Base-by-base conservation (phyloP, 2,888 invertebrate species). In the Drosophila mulleri region DNA sequence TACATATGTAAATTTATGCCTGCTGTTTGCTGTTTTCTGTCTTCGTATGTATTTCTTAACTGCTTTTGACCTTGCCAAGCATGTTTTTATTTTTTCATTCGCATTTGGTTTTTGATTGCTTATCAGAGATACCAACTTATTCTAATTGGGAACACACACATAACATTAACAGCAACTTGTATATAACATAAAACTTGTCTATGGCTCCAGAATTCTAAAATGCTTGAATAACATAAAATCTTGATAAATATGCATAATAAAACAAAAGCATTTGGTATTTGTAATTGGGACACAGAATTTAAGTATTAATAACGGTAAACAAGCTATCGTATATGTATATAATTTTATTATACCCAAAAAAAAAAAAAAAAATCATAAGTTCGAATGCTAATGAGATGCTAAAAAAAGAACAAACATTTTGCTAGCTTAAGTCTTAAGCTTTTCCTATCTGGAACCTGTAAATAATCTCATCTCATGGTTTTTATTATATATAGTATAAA, bases 351-450 rank as follows among this genome's bases (percentile, higher is more conserved):
- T 67, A 37, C 61, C 67, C 58, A 66, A 67, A 67, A 54, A 57
- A 66, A 8, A 41, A 37, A 6, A 11, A 32, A 29, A 50, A 26
- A 50, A 26, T 37, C 52, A 73, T 75, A 75, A 68, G 64, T 74
- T 72, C 75, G 87, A 87, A 88, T 89, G 88, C 89, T 88, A 89
- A 88, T 88, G 88, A 88, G 88, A 81, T 80, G 83, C 82, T 73
- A 72, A 57, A 61, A 61, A 54, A 26, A 26, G 18, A 41, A 59
- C 8, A 29, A 29, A 29, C 39, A 69, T 35, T 57, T 44, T 42
- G 42, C 61, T 72, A 69, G 72, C 72, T 72, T 65, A 65, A 67
- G 54, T 64, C 37, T 12, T 66, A 71, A 70, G 67, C 66, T 72
- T 52, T 45, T 35, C 39, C 26, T 69, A 59, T 39, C 53, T 26